A percentile compares a stretch with the other conserved stretches of the same genome.
These are phyloP conservation scores for Pan troglodytes DNA, from an alignment of 2,113 vertebrate species.

Conservation along the genomic window NHGRI_mPanTro3-v2.1_pri NC_072402.2:117570001-117570500, in stretches of 20 bases:
- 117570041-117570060: neutral
- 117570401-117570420: neutral
- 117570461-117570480: slow-evolving; percentile 31
- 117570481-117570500: neutral
- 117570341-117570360: neutral
- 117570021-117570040: neutral
- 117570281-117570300: neutral
- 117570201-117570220: neutral
- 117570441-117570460: neutral
- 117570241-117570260: neutral
- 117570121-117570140: neutral
- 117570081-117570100: neutral
- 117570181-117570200: neutral
- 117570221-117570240: neutral
- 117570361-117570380: neutral
- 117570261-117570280: neutral
- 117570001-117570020: neutral
- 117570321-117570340: slow-evolving; percentile 22
- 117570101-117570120: neutral
- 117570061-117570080: neutral
- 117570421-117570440: neutral
- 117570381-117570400: neutral
- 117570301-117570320: neutral
- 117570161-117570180: neutral
- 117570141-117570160: neutral